These are phyloP conservation scores for Anorthoa munda DNA, from an alignment of 2,888 invertebrate genomes.

Conservation along the genomic window DNA sequence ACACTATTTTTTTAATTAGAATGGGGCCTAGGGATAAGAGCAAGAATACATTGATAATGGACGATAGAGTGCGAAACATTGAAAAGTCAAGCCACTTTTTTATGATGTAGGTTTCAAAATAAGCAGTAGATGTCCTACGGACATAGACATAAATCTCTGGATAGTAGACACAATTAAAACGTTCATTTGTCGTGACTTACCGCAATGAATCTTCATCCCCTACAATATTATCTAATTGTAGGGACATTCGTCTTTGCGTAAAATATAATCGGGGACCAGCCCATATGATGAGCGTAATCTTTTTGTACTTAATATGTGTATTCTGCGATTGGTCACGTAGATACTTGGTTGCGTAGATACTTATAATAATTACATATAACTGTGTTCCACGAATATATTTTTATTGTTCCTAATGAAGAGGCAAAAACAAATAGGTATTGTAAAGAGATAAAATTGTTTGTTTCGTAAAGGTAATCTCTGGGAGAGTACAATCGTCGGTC, in stretches of 20 bases:
- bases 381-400: background rate
- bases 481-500: too few species aligned
- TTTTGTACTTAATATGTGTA: conserved; percentile 34
- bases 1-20: too few species aligned
- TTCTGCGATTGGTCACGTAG: conserved; percentile 36
- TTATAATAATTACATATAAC: background rate
- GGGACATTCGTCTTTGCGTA: conserved; percentile 41
- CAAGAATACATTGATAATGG: background rate
- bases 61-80: background rate
- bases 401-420: background rate
- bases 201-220: conserved; percentile 54
- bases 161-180: conserved; percentile 27
- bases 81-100: background rate
- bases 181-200: conserved; percentile 57
- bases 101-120: background rate
- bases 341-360: too few species aligned
- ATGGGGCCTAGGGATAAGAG: background rate
- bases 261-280: conserved; percentile 11
- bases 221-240: conserved; percentile 54
- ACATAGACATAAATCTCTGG: conserved; percentile 13
- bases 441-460: background rate
- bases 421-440: too few species aligned
- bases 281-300: conserved; percentile 31
- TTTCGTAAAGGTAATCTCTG: background rate
- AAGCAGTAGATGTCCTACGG: too few species aligned